Conservation (phyloP, 2,888 invertebrate species). For the Amiota mariae region DNA sequence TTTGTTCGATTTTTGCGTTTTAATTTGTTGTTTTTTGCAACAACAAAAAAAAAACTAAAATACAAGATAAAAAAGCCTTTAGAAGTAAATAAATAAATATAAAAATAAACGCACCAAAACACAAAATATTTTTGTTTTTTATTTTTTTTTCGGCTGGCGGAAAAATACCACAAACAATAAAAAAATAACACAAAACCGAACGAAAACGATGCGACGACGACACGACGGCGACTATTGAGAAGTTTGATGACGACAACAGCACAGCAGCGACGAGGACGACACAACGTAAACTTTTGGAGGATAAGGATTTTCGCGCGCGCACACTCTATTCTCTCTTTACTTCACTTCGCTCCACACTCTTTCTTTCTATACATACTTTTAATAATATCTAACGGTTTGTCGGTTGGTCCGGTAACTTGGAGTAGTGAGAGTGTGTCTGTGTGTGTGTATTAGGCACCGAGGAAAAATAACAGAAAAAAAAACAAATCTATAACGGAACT, state of each 20-base stretch:
- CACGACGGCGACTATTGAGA: too few species aligned
- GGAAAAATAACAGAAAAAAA: neutral
- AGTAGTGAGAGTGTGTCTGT: neutral
- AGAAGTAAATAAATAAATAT: constrained; percentile 3
- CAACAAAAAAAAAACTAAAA: neutral
- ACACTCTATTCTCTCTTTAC: too few species aligned
- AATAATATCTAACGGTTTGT: neutral
- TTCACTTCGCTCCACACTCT: neutral
- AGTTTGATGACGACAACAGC: too few species aligned
- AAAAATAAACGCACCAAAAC: constrained; percentile 9
- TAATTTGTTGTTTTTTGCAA: neutral
- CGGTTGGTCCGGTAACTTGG: too few species aligned
- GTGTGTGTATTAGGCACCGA: neutral
- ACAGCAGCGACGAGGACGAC: neutral
- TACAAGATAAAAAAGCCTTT: neutral
- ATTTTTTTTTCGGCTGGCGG: constrained; percentile 16
- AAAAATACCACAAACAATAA: constrained; percentile 18
- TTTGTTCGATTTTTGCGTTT: constrained; percentile 10
- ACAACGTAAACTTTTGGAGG: constrained; percentile 12
- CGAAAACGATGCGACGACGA: neutral
- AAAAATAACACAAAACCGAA: constrained; percentile 6
- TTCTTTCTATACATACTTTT: neutral
- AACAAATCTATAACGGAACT: neutral
- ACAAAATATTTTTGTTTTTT: constrained; percentile 8
- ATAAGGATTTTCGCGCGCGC: neutral